Evolutionary conservation across 1,140 invertebrate genomes (phyloP), one percentile per base, ranked within the genome.

Genomic region (Tigriopus japonicus): DNA sequence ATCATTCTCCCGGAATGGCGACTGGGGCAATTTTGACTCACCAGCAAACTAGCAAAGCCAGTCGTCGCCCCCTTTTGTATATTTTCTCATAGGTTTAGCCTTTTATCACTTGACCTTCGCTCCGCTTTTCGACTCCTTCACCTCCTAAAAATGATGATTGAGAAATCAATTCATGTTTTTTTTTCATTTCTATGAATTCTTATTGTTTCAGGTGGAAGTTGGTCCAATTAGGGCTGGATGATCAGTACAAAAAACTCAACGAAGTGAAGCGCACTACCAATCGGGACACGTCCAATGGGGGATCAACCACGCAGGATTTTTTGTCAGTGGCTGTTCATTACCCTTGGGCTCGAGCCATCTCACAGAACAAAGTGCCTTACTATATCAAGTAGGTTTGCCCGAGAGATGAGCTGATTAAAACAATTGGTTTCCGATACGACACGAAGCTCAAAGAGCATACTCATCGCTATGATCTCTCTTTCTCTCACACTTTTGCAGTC

Each of bases 401-500:
- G 13, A 24, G 17, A 49, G 3, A 49, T 49, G 19, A 9, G 28
- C 28, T 35, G 3, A 35, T 35, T 35, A 35, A 35, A 35, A 35
- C 28, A 3, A 35, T 35, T 35, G 28, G 28, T 35, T 35, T 35
- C 28, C 28, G 28, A 35, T 35, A 35, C 3, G 28, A 35, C 28
- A 35, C 28, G 28, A 3, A 35, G 3, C 28, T 35, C 28, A 3
- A 35, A 3, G 3, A 35, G 3, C 3, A 35, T 9, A 35, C 28
- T 35, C 28, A 35, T 35, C 3, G 28, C 9, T 3, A 35, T 35
- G 28, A 35, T 35, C 9, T 35, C 3, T 5, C 28, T 35, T 35
- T 35, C 35, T 58, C 23, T 42, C 42, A 42, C 28, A n/a, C 6
- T 58, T 1, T 58, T 42, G n/a, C 28, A 58, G 56, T 60, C 92